Percentiles rank a stretch among this genome's conserved stretches.
Evolutionary conservation across 2,888 invertebrate species (phyloP).

Genomic region (Barypeithes pellucidus): DNA sequence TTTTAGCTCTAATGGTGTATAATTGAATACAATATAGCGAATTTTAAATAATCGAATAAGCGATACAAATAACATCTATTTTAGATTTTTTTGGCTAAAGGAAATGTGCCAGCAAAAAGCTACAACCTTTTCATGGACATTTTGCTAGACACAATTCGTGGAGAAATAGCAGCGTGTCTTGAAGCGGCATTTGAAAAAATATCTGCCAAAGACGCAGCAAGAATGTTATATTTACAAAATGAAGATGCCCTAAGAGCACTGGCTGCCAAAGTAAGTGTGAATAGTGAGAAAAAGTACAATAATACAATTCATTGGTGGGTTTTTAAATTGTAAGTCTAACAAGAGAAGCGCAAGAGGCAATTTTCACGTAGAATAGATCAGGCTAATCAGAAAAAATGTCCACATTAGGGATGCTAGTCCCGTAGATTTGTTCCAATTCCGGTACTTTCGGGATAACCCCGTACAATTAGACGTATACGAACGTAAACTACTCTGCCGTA

Average conservation of each 20-base stretch:
- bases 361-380: too few species aligned
- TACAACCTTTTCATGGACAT: slow-evolving; percentile 98
- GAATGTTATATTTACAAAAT: slow-evolving; percentile 89
- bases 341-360: too few species aligned
- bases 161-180: slow-evolving; percentile 96
- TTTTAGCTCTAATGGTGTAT: too few species aligned
- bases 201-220: slow-evolving; percentile 87
- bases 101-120: slow-evolving; percentile 95
- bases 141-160: slow-evolving; percentile 93
- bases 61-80: slow-evolving; percentile 54
- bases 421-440: too few species aligned
- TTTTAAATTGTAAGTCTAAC: too few species aligned
- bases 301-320: not conserved
- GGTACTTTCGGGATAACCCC: too few species aligned
- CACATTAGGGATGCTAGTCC: too few species aligned
- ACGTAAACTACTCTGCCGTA: too few species aligned
- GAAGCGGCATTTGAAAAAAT: slow-evolving; percentile 97
- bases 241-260: slow-evolving; percentile 86
- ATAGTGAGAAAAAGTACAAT: not conserved
- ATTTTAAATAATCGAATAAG: too few species aligned
- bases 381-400: too few species aligned
- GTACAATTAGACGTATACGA: too few species aligned
- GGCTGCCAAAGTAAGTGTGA: slow-evolving; percentile 79
- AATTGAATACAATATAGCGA: too few species aligned
- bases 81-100: slow-evolving; percentile 90